Percentiles rank a stretch among this genome's conserved stretches.
Conservation (phyloP, 2,113 vertebrate genomes). For the Thinocorus orbignyianus region DNA sequence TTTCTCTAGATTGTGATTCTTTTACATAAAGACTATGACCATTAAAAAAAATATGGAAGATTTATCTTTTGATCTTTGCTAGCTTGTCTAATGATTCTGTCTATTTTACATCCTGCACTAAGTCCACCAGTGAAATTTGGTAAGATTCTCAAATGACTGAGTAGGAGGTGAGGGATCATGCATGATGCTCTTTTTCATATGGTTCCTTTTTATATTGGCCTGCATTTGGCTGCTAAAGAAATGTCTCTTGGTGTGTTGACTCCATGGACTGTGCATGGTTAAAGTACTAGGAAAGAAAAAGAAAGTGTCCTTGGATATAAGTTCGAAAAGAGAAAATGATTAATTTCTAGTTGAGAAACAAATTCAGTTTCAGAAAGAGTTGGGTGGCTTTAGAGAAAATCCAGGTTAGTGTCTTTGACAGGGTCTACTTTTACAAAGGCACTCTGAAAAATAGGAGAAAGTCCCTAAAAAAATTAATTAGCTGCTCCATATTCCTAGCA, state of each 20-base stretch:
- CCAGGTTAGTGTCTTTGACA: neutral
- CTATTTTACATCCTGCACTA: neutral
- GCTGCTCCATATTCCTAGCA: slow-evolving; percentile 2
- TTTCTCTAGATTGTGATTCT: neutral
- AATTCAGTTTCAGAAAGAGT: neutral
- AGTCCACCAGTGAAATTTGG: neutral
- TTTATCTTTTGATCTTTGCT: neutral
- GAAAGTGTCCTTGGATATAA: neutral
- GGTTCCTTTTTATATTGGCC: neutral
- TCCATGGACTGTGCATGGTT: neutral
- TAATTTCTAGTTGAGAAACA: neutral
- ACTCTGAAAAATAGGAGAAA: neutral
- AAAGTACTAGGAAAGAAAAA: neutral
- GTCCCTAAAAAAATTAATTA: slow-evolving; percentile 23
- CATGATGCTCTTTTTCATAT: neutral
- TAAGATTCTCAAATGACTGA: neutral
- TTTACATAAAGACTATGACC: neutral
- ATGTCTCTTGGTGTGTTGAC: neutral
- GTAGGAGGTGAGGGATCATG: neutral
- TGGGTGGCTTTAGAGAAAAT: slow-evolving; percentile 30
- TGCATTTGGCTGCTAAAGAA: neutral
- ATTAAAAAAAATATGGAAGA: neutral
- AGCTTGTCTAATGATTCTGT: neutral
- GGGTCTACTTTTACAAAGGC: neutral
- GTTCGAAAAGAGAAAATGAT: neutral